Percentiles rank a stretch among this genome's conserved stretches.
These are phyloP conservation scores for Tribolium castaneum DNA, from an alignment of 1,140 invertebrate genomes.

Conservation along the genomic window DNA sequence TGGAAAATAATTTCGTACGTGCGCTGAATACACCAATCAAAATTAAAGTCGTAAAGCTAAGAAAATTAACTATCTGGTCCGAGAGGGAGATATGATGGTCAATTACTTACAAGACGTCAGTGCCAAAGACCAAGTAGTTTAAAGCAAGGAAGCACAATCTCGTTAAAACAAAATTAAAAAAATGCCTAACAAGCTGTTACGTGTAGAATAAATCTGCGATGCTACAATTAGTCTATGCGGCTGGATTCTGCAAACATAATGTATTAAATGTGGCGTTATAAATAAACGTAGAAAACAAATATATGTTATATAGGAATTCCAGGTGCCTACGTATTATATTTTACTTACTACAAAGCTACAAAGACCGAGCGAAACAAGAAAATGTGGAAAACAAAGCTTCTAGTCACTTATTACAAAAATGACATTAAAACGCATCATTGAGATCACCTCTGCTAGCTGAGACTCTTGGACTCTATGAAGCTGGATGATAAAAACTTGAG, in stretches of 20 bases:
- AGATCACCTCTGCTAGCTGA: slow-evolving; percentile 37
- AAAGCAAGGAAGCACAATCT: slow-evolving; percentile 50
- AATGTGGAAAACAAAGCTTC: slow-evolving; percentile 54
- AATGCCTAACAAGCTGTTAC: slow-evolving; percentile 56
- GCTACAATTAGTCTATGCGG: slow-evolving; percentile 62
- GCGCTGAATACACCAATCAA: neutral
- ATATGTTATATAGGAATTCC: slow-evolving; percentile 48
- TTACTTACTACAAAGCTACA: slow-evolving; percentile 60
- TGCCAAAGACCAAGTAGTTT: slow-evolving; percentile 44
- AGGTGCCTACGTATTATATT: slow-evolving; percentile 53
- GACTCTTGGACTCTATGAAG: neutral
- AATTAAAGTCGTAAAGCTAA: slow-evolving; percentile 27
- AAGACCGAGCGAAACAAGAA: slow-evolving; percentile 50
- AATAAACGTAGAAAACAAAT: slow-evolving; percentile 48
- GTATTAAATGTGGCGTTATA: slow-evolving; percentile 58
- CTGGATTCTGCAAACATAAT: slow-evolving; percentile 63
- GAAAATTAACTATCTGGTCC: slow-evolving; percentile 6
- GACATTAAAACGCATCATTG: slow-evolving; percentile 30
- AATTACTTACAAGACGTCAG: slow-evolving; percentile 55
- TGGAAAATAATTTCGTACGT: slow-evolving; percentile 6
- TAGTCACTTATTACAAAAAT: slow-evolving; percentile 49
- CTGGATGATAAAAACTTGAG: slow-evolving; percentile 46
- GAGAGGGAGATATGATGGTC: neutral
- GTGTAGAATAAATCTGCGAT: slow-evolving; percentile 61
- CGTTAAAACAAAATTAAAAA: slow-evolving; percentile 48